These are phyloP conservation scores for Trachythela sp. DNA, from an alignment of 64 coral and sea anemone species.

Conservation along the genomic window DNA sequence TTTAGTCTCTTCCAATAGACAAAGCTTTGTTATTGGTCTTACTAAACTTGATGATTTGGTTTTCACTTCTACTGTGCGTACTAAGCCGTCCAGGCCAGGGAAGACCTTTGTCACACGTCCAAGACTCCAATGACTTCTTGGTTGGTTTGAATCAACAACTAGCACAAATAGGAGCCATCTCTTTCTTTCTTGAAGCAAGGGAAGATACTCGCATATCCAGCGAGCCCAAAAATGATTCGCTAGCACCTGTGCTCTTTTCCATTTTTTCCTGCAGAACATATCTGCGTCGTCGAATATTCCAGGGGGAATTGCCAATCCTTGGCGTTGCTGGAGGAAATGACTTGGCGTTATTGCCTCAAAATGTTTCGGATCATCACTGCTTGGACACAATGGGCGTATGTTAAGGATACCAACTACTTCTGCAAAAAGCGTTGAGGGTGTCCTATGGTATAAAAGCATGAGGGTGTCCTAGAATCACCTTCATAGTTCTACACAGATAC, in stretches of 20 bases:
- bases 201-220: no score
- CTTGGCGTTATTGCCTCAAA: background rate
- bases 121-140: background rate
- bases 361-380: background rate
- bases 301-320: background rate
- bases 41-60: background rate
- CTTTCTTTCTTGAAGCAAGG: background rate
- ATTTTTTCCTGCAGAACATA: background rate
- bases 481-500: background rate
- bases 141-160: background rate
- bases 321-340: background rate
- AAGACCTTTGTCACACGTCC: constrained; percentile 34
- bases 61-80: background rate
- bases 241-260: no score
- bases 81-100: constrained; percentile 4
- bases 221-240: no score
- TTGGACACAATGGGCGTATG: background rate
- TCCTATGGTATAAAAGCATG: background rate
- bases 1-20: constrained; percentile 11
- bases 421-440: background rate
- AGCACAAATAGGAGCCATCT: background rate
- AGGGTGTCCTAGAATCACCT: background rate
- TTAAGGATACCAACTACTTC: background rate
- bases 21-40: constrained; percentile 32
- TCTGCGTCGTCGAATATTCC: background rate